Percentiles rank a stretch among this genome's conserved stretches.
Conservation (phyloP, 1,140 invertebrate genomes). For the Eurosta solidaginis region DNA sequence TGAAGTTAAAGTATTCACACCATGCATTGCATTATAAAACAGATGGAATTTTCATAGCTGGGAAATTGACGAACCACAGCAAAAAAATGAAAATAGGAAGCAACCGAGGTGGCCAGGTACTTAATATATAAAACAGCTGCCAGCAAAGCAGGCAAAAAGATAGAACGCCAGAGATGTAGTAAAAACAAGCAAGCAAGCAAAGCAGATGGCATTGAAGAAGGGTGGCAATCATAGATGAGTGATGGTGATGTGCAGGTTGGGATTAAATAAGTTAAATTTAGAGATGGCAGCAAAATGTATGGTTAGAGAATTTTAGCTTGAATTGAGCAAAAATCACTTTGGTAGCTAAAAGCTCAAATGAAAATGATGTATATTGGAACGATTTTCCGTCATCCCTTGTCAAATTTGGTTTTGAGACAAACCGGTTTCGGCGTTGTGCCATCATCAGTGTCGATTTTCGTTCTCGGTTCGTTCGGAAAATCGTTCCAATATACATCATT, state of each 20-base stretch:
- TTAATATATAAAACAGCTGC: background rate
- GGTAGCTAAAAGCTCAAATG: background rate
- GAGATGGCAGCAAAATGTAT: background rate
- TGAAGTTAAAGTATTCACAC: background rate
- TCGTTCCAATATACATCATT: too few species aligned
- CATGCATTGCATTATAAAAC: slow-evolving; percentile 5
- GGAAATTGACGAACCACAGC: background rate
- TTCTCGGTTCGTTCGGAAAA: too few species aligned
- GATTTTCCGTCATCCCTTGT: too few species aligned
- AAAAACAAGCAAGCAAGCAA: background rate
- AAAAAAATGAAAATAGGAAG: background rate
- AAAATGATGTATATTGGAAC: too few species aligned
- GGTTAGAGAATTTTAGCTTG: background rate
- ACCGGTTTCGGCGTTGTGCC: too few species aligned
- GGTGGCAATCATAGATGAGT: background rate
- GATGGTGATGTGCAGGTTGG: background rate
- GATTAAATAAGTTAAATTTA: background rate
- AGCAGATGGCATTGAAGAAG: background rate
- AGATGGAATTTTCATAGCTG: slow-evolving; percentile 24
- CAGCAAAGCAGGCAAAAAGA: background rate
- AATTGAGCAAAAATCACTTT: background rate
- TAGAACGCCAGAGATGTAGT: background rate
- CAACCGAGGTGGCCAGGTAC: background rate
- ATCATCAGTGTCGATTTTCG: too few species aligned
- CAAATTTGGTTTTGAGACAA: too few species aligned